Base-by-base conservation (phyloP, 2,888 invertebrate genomes). In the Thyatira batis region DNA sequence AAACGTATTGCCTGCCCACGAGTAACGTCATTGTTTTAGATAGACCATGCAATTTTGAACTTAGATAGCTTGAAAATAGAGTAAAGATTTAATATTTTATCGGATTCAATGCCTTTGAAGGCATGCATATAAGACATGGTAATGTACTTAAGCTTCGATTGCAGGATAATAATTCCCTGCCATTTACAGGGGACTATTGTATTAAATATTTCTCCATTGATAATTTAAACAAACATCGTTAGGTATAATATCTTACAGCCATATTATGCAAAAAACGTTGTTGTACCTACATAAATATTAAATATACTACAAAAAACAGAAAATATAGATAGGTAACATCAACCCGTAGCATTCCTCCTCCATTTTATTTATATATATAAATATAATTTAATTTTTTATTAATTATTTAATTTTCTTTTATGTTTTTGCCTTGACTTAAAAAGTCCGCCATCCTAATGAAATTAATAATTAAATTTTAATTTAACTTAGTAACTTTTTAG, bases 1-100 rank as follows among this genome's bases (percentile, higher is more conserved):
- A 52, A 71, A 68, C 81, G 81, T 80, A 69, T 63, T 59, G 60
- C 60, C 63, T 65, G 60, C 61, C 64, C 56, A 57, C 67, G 60
- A 61, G 67, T 61, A 68, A 71, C 68, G 71, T 73, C 68, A 80
- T 70, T 70, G 67, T 64, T 11, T 39, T 65, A 45, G 20, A 5
- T 10, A 46, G 6, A 17, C 2, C 17, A 39, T 39, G 39, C 39
- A 8, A 39, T 39, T 39, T 1, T 39, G 39, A 39, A 39, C 39
- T 39, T 17, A 17, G 17, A 17, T 8, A 6, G 6, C n/a, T 1
- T 6, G 39, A 6, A 8, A 39, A 39, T 39, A 39, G 2, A 39
- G 39, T 39, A 8, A 2, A 8, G 8, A 17, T 17, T 39, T 13
- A 6, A 39, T 39, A 8, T 17, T 17, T 8, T 17, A 8, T 39